These are phyloP conservation scores for Varecia variegata DNA, from an alignment of 2,797 vertebrate genomes.

Conservation along the genomic window DNA sequence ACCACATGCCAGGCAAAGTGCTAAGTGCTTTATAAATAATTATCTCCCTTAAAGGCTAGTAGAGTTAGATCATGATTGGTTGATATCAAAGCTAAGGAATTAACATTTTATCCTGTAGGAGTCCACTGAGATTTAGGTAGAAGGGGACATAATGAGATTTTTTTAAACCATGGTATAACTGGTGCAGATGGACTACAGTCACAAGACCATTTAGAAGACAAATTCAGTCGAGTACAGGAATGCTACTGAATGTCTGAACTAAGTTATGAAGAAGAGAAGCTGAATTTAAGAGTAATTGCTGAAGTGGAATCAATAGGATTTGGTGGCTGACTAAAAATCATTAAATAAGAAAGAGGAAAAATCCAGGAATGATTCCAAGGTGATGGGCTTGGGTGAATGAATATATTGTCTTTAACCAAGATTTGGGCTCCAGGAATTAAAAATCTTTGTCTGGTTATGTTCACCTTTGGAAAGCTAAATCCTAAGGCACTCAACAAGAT, in stretches of 20 bases:
- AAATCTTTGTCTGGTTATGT: not conserved
- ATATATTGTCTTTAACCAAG: not conserved
- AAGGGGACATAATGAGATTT: not conserved
- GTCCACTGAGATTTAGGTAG: not conserved
- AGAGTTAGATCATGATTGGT: not conserved
- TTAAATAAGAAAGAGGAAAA: not conserved
- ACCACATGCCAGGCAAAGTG: not conserved
- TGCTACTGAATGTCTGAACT: not conserved
- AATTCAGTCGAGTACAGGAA: not conserved
- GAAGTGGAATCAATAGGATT: not conserved
- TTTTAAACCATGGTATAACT: too few relatives aligned
- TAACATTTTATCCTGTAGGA: not conserved
- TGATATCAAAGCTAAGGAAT: not conserved
- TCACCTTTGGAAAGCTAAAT: not conserved
- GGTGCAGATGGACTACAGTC: not conserved
- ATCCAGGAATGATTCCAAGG: not conserved
- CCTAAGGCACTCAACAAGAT: not conserved
- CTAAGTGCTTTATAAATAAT: not conserved
- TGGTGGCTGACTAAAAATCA: not conserved
- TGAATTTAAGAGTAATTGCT: not conserved
- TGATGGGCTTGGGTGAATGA: not conserved
- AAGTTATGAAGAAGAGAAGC: not conserved
- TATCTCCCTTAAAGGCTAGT: not conserved
- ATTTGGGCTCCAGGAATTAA: not conserved
- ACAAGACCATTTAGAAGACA: not conserved